Conservation (phyloP, 2,888 invertebrate genomes). For the Macrosoma leucophasiata region DNA sequence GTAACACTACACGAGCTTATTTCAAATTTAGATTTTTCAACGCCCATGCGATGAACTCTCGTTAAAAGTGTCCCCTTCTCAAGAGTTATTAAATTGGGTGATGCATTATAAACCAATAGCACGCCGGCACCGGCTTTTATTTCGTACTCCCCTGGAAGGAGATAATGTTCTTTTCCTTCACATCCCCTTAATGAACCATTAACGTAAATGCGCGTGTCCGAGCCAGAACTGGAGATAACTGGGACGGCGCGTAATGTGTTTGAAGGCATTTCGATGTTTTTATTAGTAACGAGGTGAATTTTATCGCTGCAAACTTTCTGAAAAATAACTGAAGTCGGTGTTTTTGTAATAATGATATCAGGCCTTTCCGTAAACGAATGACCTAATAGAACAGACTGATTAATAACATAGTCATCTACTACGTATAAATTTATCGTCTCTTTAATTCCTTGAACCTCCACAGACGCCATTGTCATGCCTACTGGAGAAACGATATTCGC, state of each 20-base stretch:
- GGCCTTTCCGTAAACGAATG: conserved; percentile 24
- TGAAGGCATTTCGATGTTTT: neutral
- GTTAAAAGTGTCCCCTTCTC: conserved; percentile 1
- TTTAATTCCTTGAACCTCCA: conserved; percentile 18
- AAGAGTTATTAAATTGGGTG: too few relatives aligned
- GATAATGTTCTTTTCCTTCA: conserved; percentile 9
- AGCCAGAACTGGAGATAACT: too few relatives aligned
- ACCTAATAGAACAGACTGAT: conserved; percentile 18
- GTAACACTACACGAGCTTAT: too few relatives aligned
- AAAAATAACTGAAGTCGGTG: conserved; percentile 17
- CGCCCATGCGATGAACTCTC: neutral
- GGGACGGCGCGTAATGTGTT: conserved; percentile 1
- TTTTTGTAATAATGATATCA: conserved; percentile 23
- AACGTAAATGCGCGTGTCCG: neutral
- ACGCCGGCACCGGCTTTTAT: conserved; percentile 1
- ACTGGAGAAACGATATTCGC: conserved; percentile 15
- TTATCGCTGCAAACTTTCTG: neutral
- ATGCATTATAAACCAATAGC: conserved; percentile 1
- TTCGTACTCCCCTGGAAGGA: conserved; percentile 11
- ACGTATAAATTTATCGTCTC: conserved; percentile 18
- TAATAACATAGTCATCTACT: conserved; percentile 22
- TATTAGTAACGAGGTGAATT: conserved; percentile 1
- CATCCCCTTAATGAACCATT: conserved; percentile 4
- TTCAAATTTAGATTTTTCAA: conserved; percentile 1
- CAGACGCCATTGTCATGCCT: conserved; percentile 6